Percentiles rank a stretch among this genome's conserved stretches.
Evolutionary conservation across 2,888 invertebrate genomes (phyloP).

Genomic region (Formica aserva): DNA sequence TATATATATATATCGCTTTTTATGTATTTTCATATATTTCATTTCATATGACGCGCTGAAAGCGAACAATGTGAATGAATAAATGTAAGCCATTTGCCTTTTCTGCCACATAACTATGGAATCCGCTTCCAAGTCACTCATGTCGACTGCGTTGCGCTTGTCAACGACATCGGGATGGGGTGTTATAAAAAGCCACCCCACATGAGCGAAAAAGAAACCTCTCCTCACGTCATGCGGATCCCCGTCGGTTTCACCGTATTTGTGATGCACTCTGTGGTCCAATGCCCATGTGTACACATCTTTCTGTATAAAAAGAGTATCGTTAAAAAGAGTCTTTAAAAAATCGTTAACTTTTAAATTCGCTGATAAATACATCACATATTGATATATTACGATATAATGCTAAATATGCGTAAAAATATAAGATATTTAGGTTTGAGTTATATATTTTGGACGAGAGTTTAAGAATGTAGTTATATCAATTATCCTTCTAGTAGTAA

Average conservation of each 20-base stretch:
- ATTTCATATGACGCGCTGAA: not conserved
- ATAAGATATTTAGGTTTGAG: not conserved
- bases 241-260: slow-evolving; percentile 94
- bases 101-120: slow-evolving; percentile 92
- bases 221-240: slow-evolving; percentile 94
- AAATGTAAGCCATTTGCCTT: slow-evolving; percentile 84
- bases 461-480: not conserved
- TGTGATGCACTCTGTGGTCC: slow-evolving; percentile 96
- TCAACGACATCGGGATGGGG: slow-evolving; percentile 93
- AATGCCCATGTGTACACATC: slow-evolving; percentile 95
- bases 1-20: not conserved
- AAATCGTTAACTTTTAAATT: not conserved
- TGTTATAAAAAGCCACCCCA: slow-evolving; percentile 95
- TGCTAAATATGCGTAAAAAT: not conserved
- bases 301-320: slow-evolving; percentile 86
- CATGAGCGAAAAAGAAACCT: slow-evolving; percentile 96
- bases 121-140: slow-evolving; percentile 91
- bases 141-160: slow-evolving; percentile 90
- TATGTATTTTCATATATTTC: not conserved
- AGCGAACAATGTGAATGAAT: not conserved
- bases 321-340: not conserved
- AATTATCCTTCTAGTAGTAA: not conserved
- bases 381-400: not conserved
- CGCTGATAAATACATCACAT: not conserved
- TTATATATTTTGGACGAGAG: not conserved